Evolutionary conservation across 2,888 invertebrate species (phyloP), one percentile per base, ranked within the genome.

Genomic region (Salticus scenicus): DNA sequence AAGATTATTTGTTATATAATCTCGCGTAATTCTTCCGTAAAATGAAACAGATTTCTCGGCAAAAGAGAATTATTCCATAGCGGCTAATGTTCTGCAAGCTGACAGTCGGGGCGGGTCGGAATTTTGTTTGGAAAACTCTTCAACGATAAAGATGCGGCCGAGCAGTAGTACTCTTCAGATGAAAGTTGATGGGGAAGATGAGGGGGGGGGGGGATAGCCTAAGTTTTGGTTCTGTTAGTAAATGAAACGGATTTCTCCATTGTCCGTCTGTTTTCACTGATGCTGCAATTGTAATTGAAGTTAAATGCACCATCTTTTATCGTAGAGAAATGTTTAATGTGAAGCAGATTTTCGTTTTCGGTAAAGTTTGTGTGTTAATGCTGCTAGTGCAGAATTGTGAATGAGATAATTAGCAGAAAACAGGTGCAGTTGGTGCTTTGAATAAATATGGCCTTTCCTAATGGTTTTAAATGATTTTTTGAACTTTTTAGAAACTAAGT

Each of bases 321-420:
- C 57, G 20, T 20, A 37, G 37, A 37, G 57, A 12, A 5, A 57
- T 7, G 20, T 57, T 57, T 57, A 57, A 57, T 24, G 57, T 20
- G 57, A 1, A 24, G 24, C 57, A 57, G 57, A 57, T 57, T 57
- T 57, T 57, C 5, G 57, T 57, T 57, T 24, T 57, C 57, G 57
- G 24, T 20, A 57, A 24, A 14, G 42, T 12, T 2, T 17, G 1
- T 17, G 10, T 10, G 14, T n/a, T 57, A 17, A 4, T 57, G 4
- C 20, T 17, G 5, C 20, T 5, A 2, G 20, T 2, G 7, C 2
- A 17, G 4, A 24, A 4, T 57, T 57, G 57, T 57, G 57, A 57
- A 57, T 57, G 57, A 24, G 57, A 57, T 57, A 57, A 57, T 57
- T 57, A 57, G 57, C 24, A 57, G 57, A 57, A 57, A 57, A 24